Evolutionary conservation across 1,140 invertebrate species (phyloP), one percentile per base, ranked within the genome.

Genomic region (Ericerus pela): DNA sequence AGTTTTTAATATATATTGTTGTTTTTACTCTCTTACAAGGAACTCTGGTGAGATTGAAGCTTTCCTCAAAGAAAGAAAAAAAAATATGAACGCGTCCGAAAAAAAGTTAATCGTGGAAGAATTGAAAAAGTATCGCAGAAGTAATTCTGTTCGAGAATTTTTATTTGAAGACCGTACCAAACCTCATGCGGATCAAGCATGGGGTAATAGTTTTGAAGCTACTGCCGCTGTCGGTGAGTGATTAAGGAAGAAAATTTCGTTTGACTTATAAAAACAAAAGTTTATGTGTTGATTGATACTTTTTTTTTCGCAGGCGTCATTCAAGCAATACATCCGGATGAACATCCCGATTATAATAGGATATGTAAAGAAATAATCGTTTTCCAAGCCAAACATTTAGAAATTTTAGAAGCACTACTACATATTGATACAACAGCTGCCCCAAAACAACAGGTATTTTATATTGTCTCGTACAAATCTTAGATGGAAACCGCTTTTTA

Each of bases 351-450:
- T 51, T 74, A 73, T 30, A 92, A 94, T 59, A 76, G 93, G 55
- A 85, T 96, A 58, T 94, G 94, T 0, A 98, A 99, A 70, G 96
- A 99, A 74, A 95, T 98, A 31, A 85, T 98, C 24, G 93, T 91
- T 1, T 99, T 99, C 73, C 84, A 94, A 68, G 90, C 92, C 27
- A 82, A 77, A 0, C 88, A 96, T 75, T 98, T 97, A 68, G 76
- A 82, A 57, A 80, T 88, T 56, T 74, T 99, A n/a, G 88, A 94
- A 26, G 86, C 91, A 64, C 85, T 91, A 65, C 71, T 99, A 12
- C 90, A 96, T 65, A 69, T 99, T 14, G 96, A 99, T 73, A 73
- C 98, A 12, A 92, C 96, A 70, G 96, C 98, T 69, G 95, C 95
- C 33, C 96, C 96, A 12, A 95, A 94, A 61, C 95, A 93, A 11